Conservation (phyloP, 2,888 invertebrate species). For the Sepioteuthis lessoniana region DNA sequence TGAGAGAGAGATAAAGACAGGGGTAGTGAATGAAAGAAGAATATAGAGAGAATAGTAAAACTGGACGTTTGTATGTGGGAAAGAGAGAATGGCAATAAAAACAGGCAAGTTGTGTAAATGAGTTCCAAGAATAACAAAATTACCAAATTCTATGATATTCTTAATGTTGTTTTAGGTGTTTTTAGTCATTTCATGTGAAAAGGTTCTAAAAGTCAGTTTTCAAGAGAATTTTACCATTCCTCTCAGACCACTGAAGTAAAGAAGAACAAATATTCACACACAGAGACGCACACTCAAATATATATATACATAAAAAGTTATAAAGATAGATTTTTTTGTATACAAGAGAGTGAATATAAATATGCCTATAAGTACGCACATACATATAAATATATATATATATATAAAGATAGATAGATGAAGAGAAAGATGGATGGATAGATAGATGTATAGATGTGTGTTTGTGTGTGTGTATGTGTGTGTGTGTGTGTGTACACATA, state of each 20-base stretch:
- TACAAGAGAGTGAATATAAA: too few species aligned
- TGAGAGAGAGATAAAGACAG: too few species aligned
- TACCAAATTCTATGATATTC: constrained; percentile 15
- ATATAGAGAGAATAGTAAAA: not conserved
- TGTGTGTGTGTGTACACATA: too few species aligned
- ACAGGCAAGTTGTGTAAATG: not conserved
- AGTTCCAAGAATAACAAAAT: not conserved
- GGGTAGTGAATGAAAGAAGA: not conserved
- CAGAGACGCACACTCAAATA: too few species aligned
- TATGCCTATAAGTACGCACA: too few species aligned
- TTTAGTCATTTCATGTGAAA: not conserved
- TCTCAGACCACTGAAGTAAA: not conserved
- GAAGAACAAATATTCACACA: not conserved
- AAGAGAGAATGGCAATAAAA: not conserved
- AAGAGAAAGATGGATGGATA: too few species aligned
- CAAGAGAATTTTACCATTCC: not conserved
- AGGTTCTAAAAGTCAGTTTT: not conserved
- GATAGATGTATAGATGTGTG: too few species aligned
- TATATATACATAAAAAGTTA: too few species aligned
- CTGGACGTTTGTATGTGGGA: not conserved
- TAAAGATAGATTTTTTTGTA: too few species aligned
- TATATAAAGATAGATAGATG: too few species aligned
- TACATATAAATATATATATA: too few species aligned
- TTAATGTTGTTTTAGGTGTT: not conserved
- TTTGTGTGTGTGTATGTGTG: too few species aligned